phyloP scores from a whole-genome alignment of 2,888 invertebrate genomes.

The Achlya flavicornis region DNA sequence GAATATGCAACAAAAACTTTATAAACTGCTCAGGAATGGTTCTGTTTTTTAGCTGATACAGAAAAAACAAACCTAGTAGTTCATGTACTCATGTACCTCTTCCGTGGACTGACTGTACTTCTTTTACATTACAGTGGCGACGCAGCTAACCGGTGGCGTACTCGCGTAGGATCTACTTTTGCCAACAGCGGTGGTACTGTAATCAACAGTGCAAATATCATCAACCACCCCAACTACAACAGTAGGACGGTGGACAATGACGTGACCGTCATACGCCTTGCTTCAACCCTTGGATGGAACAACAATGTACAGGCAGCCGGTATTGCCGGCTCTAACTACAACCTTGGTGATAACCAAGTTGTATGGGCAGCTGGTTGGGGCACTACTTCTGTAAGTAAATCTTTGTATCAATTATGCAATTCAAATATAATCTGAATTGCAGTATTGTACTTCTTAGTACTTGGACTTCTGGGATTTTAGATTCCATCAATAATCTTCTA shows the following conservation, averaged over 20 bases:
- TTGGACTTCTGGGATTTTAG: too few relatives aligned
- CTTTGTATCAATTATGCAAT: not conserved
- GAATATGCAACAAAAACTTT: too few relatives aligned
- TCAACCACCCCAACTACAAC: conserved; percentile 42
- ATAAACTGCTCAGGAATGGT: too few relatives aligned
- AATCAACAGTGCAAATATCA: conserved; percentile 16
- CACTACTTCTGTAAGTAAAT: conserved; percentile 42
- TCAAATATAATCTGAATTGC: too few relatives aligned
- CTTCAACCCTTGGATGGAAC: too few relatives aligned
- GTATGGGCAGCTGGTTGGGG: conserved; percentile 67
- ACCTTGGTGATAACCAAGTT: conserved; percentile 42
- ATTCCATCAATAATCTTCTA: too few relatives aligned
- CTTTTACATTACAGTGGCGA: conserved; percentile 35
- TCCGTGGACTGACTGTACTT: not conserved
- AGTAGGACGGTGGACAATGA: conserved; percentile 37
- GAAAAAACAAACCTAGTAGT: too few relatives aligned
- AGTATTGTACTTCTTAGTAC: too few relatives aligned
- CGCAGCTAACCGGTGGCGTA: conserved; percentile 34
- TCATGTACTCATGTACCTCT: conserved; percentile 37
- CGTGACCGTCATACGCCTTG: conserved; percentile 40
- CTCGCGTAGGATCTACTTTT: conserved; percentile 44
- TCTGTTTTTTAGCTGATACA: too few relatives aligned
- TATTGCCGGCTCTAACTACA: conserved; percentile 53
- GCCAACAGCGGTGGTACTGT: conserved; percentile 49
- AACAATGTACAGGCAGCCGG: conserved; percentile 33